These are phyloP conservation scores for Eupithecia dodoneata DNA, from an alignment of 2,888 invertebrate species.

Conservation along the genomic window DNA sequence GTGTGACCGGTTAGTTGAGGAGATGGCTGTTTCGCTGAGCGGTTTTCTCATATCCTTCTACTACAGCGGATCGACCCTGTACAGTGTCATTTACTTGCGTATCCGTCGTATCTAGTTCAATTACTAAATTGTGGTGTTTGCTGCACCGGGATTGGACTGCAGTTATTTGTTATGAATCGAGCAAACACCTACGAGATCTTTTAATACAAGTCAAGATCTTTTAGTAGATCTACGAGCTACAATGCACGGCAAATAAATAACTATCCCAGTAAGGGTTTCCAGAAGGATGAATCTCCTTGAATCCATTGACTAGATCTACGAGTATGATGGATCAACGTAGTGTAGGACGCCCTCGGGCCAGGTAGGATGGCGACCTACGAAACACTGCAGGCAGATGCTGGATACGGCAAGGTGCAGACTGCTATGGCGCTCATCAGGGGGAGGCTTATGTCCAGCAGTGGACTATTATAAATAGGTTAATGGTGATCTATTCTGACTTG, in stretches of 20 bases:
- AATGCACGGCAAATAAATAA: not conserved
- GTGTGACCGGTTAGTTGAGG: constrained; percentile 26
- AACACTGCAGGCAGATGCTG: too few relatives aligned
- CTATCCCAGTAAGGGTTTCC: not conserved
- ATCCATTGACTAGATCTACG: too few relatives aligned
- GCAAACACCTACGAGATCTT: not conserved
- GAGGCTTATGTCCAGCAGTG: too few relatives aligned
- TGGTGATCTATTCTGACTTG: too few relatives aligned
- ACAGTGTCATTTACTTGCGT: not conserved
- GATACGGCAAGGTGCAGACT: too few relatives aligned
- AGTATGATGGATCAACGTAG: too few relatives aligned
- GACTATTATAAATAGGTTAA: too few relatives aligned
- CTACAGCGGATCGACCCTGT: not conserved
- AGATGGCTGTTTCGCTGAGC: constrained; percentile 17
- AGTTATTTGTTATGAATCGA: not conserved
- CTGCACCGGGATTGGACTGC: not conserved
- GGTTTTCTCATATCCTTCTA: not conserved
- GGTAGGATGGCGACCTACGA: too few relatives aligned
- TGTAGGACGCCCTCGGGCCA: too few relatives aligned
- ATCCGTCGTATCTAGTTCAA: not conserved
- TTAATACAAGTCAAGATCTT: too few relatives aligned
- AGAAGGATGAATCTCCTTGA: too few relatives aligned
- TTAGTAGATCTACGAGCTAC: not conserved
- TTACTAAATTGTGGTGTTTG: not conserved
- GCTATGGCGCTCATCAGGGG: too few relatives aligned